Percentiles rank a stretch among this genome's conserved stretches.
phyloP scores from a whole-genome alignment of 2,888 invertebrate genomes.

The Stictocephala bisonia region DNA sequence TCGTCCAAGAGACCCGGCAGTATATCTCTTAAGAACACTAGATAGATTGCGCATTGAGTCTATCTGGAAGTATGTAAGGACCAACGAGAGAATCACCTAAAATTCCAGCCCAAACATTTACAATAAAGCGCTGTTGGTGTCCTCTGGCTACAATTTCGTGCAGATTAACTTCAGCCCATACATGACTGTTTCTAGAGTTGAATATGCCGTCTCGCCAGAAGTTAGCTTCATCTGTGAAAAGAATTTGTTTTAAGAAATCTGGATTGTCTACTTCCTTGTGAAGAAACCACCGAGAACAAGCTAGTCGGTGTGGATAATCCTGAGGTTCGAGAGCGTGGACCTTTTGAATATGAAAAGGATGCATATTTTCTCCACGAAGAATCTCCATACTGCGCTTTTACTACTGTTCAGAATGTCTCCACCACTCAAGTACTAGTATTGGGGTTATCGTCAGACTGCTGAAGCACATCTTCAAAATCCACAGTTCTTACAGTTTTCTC shows the following conservation, averaged over 20 bases:
- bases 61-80: too few relatives aligned
- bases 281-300: conserved; percentile 35
- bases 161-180: conserved; percentile 32
- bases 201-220: conserved; percentile 34
- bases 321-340: conserved; percentile 14
- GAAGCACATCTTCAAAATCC: too few relatives aligned
- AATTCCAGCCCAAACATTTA: conserved; percentile 36
- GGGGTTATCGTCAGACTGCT: conserved; percentile 12
- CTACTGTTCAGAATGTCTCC: neutral
- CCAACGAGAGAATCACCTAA: too few relatives aligned
- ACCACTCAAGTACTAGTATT: conserved; percentile 7
- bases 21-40: too few relatives aligned
- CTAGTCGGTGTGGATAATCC: conserved; percentile 23
- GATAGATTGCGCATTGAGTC: too few relatives aligned
- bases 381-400: conserved; percentile 19
- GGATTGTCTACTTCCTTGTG: conserved; percentile 25
- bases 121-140: conserved; percentile 4
- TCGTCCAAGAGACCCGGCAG: too few relatives aligned
- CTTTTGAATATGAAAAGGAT: conserved; percentile 21
- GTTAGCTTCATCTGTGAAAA: conserved; percentile 2
- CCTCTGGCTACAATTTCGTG: neutral
- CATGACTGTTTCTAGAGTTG: conserved; percentile 36
- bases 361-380: conserved; percentile 20
- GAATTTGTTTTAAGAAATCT: conserved; percentile 19
- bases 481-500: neutral